Evolutionary conservation across 1,140 invertebrate species (phyloP).

Genomic region (Drosophila kurseongensis): DNA sequence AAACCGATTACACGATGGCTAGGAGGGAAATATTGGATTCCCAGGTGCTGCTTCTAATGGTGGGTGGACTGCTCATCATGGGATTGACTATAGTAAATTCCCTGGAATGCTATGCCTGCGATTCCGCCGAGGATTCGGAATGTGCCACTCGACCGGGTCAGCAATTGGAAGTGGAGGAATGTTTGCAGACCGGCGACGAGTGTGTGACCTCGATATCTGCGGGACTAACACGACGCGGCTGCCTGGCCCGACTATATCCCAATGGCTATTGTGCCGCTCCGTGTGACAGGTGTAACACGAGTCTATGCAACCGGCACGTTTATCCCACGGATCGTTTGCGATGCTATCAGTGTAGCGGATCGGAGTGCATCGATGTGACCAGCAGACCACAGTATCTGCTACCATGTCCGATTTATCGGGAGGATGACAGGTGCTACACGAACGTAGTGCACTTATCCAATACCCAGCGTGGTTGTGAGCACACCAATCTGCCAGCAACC

Average conservation of each 20-base stretch:
- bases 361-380: constrained; percentile 66
- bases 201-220: constrained; percentile 71
- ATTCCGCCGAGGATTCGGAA: constrained; percentile 66
- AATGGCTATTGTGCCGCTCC: constrained; percentile 68
- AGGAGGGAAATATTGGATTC: neutral
- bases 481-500: constrained; percentile 43
- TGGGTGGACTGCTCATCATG: neutral
- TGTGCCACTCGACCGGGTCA: constrained; percentile 74
- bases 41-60: neutral
- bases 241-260: constrained; percentile 58
- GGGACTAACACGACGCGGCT: constrained; percentile 68
- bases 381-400: constrained; percentile 42
- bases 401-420: constrained; percentile 66
- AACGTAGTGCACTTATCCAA: constrained; percentile 63
- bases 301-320: constrained; percentile 72
- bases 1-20: constrained; percentile 23
- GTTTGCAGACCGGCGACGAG: constrained; percentile 32
- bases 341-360: constrained; percentile 74
- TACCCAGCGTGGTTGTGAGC: constrained; percentile 69
- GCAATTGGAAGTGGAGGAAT: constrained; percentile 75
- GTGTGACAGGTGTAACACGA: constrained; percentile 66
- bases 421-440: constrained; percentile 72
- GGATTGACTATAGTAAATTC: neutral
- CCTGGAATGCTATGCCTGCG: constrained; percentile 74
- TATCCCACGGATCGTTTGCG: constrained; percentile 64